Conservation (phyloP, 2,113 vertebrate species). For the Pungitius pungitius region DNA sequence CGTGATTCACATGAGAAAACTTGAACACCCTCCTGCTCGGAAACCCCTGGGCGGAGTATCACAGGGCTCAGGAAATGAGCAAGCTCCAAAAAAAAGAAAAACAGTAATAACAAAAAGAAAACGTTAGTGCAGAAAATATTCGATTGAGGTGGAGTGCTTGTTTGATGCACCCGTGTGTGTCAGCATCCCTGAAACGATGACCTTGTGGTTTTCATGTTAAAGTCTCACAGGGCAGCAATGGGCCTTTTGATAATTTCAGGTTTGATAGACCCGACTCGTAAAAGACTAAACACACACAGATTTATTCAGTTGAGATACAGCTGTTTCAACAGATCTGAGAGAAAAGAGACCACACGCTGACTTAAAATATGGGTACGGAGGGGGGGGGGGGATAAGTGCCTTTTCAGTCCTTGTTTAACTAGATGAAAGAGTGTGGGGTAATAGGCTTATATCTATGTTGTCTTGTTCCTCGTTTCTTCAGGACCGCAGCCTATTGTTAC, state of each 20-base stretch:
- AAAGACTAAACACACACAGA: constrained; percentile 29
- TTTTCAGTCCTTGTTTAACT: constrained; percentile 46
- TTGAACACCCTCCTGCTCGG: constrained; percentile 61
- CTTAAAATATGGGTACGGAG: no score
- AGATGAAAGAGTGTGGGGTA: constrained; percentile 59
- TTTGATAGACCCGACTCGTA: constrained; percentile 7
- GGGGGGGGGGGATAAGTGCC: constrained; percentile 39
- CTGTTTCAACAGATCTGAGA: constrained; percentile 32
- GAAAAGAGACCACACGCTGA: constrained; percentile 49
- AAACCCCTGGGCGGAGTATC: constrained; percentile 61
- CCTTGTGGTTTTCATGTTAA: constrained; percentile 50
- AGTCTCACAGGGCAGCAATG: constrained; percentile 18
- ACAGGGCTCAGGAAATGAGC: constrained; percentile 48
- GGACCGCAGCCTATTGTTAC: constrained; percentile 55
- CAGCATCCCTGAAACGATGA: constrained; percentile 35
- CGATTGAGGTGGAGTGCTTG: constrained; percentile 32
- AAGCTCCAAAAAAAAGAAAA: neutral
- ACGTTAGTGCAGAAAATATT: constrained; percentile 23
- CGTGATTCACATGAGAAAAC: constrained; percentile 65
- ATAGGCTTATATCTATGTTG: constrained; percentile 63
- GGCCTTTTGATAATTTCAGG: constrained; percentile 32
- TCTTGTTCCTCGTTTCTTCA: constrained; percentile 48
- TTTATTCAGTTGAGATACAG: constrained; percentile 21
- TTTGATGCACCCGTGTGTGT: constrained; percentile 42
- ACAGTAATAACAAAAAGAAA: neutral